These are phyloP conservation scores for Ariolimax columbianus DNA, from an alignment of 2,888 invertebrate genomes.

Conservation along the genomic window DNA sequence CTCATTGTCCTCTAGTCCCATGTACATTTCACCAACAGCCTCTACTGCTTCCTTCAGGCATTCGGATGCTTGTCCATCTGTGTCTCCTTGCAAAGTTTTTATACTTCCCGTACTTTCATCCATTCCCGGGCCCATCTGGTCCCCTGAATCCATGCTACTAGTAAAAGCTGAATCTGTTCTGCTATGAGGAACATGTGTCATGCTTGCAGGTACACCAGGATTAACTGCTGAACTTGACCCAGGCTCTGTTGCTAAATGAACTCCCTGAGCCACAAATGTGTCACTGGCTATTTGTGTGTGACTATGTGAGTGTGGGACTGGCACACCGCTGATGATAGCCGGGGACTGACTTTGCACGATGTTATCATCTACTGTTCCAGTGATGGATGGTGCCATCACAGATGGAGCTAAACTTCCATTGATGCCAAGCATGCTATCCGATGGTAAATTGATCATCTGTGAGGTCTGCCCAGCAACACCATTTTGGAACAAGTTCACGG, in stretches of 20 bases:
- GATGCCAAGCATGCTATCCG: slow-evolving; percentile 7
- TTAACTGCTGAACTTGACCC: slow-evolving; percentile 5
- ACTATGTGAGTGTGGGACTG: slow-evolving; percentile 37
- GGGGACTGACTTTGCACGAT: neutral
- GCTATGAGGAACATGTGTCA: neutral
- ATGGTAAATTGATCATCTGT: slow-evolving; percentile 21
- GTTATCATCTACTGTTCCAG: neutral
- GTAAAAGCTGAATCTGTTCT: neutral
- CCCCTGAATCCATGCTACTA: neutral
- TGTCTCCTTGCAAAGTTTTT: slow-evolving; percentile 42
- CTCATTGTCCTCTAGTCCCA: slow-evolving; percentile 37
- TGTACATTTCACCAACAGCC: slow-evolving; percentile 42
- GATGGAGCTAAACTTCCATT: neutral
- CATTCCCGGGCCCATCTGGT: slow-evolving; percentile 36
- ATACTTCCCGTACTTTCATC: slow-evolving; percentile 46
- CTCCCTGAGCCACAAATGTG: slow-evolving; percentile 11
- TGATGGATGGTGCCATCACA: slow-evolving; percentile 30
- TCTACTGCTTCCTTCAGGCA: slow-evolving; percentile 44
- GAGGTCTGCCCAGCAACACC: slow-evolving; percentile 22
- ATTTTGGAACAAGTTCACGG: slow-evolving; percentile 31
- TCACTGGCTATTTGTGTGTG: slow-evolving; percentile 39
- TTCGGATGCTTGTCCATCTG: slow-evolving; percentile 14
- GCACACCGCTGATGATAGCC: slow-evolving; percentile 13
- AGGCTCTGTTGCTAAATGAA: slow-evolving; percentile 13
- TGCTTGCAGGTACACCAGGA: neutral